Evolutionary conservation across 2,797 vertebrate genomes (phyloP).

Genomic region (Enteromius unitaeniatus): DNA sequence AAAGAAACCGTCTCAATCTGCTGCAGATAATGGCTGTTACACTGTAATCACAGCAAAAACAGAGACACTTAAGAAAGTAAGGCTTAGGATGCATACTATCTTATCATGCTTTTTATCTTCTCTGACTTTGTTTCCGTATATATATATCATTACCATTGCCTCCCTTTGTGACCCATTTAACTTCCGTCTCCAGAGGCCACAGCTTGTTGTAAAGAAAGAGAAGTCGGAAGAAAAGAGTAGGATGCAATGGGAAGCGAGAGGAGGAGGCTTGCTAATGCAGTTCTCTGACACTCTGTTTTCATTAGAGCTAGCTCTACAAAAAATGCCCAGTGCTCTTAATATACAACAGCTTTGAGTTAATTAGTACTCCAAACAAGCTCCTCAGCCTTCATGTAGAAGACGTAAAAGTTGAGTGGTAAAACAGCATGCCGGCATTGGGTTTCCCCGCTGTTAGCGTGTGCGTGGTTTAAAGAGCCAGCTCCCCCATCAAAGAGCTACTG

Average conservation of each 20-base stretch:
- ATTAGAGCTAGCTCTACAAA: constrained; percentile 71
- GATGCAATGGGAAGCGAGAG: constrained; percentile 37
- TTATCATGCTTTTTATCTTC: constrained; percentile 58
- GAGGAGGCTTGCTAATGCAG: constrained; percentile 47
- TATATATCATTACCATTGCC: constrained; percentile 42
- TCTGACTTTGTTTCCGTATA: constrained; percentile 49
- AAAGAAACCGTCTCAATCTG: constrained; percentile 65
- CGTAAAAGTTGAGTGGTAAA: constrained; percentile 71
- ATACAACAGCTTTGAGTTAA: constrained; percentile 79
- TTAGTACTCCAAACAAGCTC: constrained; percentile 77
- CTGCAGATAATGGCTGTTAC: constrained; percentile 36
- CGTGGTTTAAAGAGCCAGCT: constrained; percentile 76
- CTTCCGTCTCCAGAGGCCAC: constrained; percentile 19
- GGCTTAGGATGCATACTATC: constrained; percentile 4
- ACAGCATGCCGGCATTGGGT: constrained; percentile 70
- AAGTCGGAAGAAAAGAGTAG: constrained; percentile 22
- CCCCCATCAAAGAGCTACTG: constrained; percentile 78
- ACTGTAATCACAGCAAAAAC: constrained; percentile 11
- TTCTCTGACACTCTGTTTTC: constrained; percentile 70
- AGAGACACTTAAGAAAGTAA: neutral
- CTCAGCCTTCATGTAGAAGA: constrained; percentile 68
- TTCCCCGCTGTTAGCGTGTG: constrained; percentile 74
- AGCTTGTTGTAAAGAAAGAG: constrained; percentile 27
- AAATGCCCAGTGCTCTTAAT: constrained; percentile 73
- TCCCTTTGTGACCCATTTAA: constrained; percentile 58